Base-by-base conservation (phyloP, 2,888 invertebrate species). In the Morpho deidamia region DNA sequence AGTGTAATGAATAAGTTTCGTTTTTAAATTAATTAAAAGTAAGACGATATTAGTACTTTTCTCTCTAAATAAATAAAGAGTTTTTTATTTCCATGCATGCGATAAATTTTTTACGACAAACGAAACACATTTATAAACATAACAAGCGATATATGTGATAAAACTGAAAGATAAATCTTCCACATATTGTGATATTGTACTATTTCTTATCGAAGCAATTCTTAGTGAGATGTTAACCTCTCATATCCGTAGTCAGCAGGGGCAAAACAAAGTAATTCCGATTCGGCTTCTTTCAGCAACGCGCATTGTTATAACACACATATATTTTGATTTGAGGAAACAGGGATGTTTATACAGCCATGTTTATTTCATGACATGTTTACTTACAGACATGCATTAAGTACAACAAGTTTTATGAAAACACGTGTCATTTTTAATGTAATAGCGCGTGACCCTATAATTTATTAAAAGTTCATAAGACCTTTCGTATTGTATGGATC, bases 211-310 rank as follows among this genome's bases (percentile, higher is more conserved):
- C 43, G 44, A 50, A 54, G 58, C 44, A 59, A 53, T 56, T 61
- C 56, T 44, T 58, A 56, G 59, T 57, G 53, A 61, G 57, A 61
- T 62, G 61, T 64, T 65, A 67, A 67, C 66, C 65, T 66, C 62
- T 55, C 60, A 58, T 59, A 65, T 65, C 59, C 62, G 61, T 58
- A 63, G 64, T 68, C 69, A 61, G 69, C 65, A 66, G 56, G 61
- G 72, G 68, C 71, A 83, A 82, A 85, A 86, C 83, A 85, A 84
- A 78, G 76, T 76, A 70, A 83, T 84, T 82, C 70, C 71, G 75
- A 77, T 69, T 72, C 71, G 68, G 66, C 64, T 69, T 65, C 68
- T 66, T 23, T 66, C 70, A 72, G 76, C 72, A 74, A 70, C 69
- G 68, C 61, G 64, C 62, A 63, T 61, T 66, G 44, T 37, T 37